Base-by-base conservation (phyloP, 2,888 invertebrate genomes). In the Pharmacophagus antenor region DNA sequence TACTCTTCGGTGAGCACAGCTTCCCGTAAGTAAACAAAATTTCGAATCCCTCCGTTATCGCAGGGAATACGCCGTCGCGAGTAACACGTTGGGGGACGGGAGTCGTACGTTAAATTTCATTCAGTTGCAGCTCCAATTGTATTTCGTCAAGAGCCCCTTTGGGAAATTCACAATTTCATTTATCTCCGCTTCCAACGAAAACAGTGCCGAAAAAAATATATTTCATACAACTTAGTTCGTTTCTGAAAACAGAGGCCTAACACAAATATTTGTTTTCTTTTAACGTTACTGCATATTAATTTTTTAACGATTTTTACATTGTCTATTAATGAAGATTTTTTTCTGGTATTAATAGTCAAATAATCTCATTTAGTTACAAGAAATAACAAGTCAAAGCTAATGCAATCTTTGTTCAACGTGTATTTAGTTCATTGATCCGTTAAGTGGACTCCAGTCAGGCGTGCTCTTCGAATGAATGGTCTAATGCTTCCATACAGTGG, bases 101-200 rank as follows among this genome's bases (percentile, higher is more conserved):
- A 18, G 42, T 44, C 5, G 51, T 44, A 27, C 17, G 44, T 27
- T 44, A 51, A 52, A 37, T 58, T 58, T 53, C 41, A 58, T 47
- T 53, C 46, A n/a, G 25, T 41, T 41, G 41, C 44, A 25, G 42
- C 48, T 53, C 52, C 53, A 23, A 58, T 53, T 42, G 52, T 48
- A 27, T 58, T 58, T 37, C 41, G 25, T 58, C 58, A 58, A 58
- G 15, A 53, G 58, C 46, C 18, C 58, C 52, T 41, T 22, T 52
- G 58, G 58, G 52, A 58, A 58, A 58, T 58, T 53, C 47, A 46
- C 58, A 31, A 52, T 58, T 53, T 52, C 25, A 47, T 58, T 52
- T 53, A 12, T 48, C 21, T 8, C 10, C 42, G 42, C 1, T 0
- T 8, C 5, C 17, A 44, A 20, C 42, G 18, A 18, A 37, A 44